These are phyloP conservation scores for Okamejei kenojei DNA, from an alignment of 2,797 vertebrate genomes.

Conservation along the genomic window DNA sequence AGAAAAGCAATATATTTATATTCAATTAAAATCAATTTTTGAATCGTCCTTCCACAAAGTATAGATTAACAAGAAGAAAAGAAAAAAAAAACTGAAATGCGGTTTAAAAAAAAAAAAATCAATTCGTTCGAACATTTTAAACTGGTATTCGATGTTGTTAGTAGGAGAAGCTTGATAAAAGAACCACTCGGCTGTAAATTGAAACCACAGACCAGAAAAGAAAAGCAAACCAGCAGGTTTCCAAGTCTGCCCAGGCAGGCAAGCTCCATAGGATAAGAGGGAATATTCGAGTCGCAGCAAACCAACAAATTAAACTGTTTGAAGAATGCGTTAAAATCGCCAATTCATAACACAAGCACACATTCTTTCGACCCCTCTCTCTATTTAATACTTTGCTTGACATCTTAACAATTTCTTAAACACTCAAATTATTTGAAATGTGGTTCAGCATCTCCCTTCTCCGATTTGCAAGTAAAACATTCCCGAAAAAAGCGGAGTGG, in stretches of 20 bases:
- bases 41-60: neutral
- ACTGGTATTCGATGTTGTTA: neutral
- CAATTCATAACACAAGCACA: neutral
- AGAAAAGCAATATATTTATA: neutral
- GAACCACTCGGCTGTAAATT: constrained; percentile 20
- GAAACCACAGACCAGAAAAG: constrained; percentile 30
- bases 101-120: neutral
- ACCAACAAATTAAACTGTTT: neutral
- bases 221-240: constrained; percentile 35
- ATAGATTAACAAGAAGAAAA: neutral
- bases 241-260: constrained; percentile 19
- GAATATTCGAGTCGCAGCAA: neutral
- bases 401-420: neutral
- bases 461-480: neutral
- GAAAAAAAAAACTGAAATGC: too few species aligned
- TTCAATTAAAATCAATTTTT: neutral
- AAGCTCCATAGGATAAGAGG: constrained; percentile 25
- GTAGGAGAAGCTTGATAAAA: constrained; percentile 1
- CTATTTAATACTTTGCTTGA: neutral
- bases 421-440: neutral
- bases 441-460: neutral
- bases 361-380: too few species aligned
- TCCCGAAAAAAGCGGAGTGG: constrained; percentile 17
- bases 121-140: neutral
- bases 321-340: neutral